Base-by-base conservation (phyloP, 2,888 invertebrate genomes). In the Apamea sordens region DNA sequence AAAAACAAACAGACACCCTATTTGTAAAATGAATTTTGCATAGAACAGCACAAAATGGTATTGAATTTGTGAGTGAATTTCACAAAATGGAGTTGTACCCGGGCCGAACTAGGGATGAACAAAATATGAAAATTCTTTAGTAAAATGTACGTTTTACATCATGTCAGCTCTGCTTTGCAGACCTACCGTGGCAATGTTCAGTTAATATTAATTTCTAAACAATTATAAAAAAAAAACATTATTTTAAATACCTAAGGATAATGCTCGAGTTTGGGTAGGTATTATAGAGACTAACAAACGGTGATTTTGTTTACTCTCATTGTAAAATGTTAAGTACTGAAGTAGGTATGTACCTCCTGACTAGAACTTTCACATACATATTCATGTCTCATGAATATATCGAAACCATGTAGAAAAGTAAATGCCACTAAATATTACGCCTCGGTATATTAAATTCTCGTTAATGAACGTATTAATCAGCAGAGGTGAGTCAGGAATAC, bases 401-500 rank as follows among this genome's bases (percentile, higher is more conserved):
- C 10, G 63, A 68, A 64, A 69, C 63, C 41, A 32, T 32, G 6
- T 56, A 59, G 21, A 59, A 44, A 50, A 15, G 15, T 53, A 1
- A 32, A 64, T 63, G 21, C 53, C 21, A 36, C 59, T n/a, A 56
- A 69, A 61, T 76, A 69, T 64, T 36, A 15, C 32, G 44, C 11
- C 24, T 11, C 73, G 47, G 53, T 47, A 28, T 73, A 78, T 84
- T 63, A 82, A 77, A 82, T 68, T 74, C 71, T 72, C 64, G 53
- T 77, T 86, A 85, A 77, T 80, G 44, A 80, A 81, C 63, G 79
- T 63, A 82, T 85, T 77, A 76, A 87, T 83, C 68, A 79, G 71
- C 28, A 65, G 41, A 78, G 70, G 71, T 78, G 86, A 73, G 67
- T 75, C 63, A 73, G 80, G 73, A 70, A 70, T 70, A 68, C 69